These are phyloP conservation scores for Ophioderma brevispina DNA, from an alignment of 35 echinoderm and acorn worm genomes.

Conservation along the genomic window DNA sequence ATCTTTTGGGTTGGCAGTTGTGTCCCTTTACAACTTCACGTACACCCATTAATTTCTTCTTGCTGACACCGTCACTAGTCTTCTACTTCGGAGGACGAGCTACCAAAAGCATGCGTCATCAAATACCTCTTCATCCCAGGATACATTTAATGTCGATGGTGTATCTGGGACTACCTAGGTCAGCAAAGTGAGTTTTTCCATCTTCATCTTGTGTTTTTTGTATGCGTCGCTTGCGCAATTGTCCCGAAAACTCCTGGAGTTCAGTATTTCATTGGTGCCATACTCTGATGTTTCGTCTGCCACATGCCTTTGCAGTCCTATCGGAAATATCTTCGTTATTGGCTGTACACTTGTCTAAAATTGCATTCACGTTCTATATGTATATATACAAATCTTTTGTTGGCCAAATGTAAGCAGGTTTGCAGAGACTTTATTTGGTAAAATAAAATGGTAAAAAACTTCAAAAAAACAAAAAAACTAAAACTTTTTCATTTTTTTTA, in stretches of 20 bases:
- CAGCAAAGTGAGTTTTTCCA: conserved; percentile 70
- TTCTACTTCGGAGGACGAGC: conserved; percentile 84
- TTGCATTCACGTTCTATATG: conserved; percentile 61
- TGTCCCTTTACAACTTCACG: conserved; percentile 62
- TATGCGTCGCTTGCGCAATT: conserved; percentile 60
- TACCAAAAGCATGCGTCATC: conserved; percentile 59
- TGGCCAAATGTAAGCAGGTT: conserved; percentile 53
- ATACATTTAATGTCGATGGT: conserved; percentile 82
- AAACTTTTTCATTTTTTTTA: too few relatives aligned
- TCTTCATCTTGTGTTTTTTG: conserved; percentile 62
- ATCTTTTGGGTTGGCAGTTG: conserved; percentile 36
- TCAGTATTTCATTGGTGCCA: conserved; percentile 92
- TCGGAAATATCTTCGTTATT: conserved; percentile 43
- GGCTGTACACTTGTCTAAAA: conserved; percentile 75
- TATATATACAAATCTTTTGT: conserved; percentile 79
- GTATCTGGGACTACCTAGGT: conserved; percentile 65
- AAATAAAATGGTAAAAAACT: too few relatives aligned
- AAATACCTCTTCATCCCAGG: conserved; percentile 69
- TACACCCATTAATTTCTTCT: conserved; percentile 88
- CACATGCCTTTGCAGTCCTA: conserved; percentile 56
- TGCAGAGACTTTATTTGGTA: conserved; percentile 97
- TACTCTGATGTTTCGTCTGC: conserved; percentile 79
- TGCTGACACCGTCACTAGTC: conserved; percentile 90
- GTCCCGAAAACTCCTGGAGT: conserved; percentile 91
- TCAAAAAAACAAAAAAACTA: too few relatives aligned